Percentiles rank a stretch among this genome's conserved stretches.
These are phyloP conservation scores for Monoplex corrugatus DNA, from an alignment of 2,888 invertebrate genomes.

Conservation along the genomic window DNA sequence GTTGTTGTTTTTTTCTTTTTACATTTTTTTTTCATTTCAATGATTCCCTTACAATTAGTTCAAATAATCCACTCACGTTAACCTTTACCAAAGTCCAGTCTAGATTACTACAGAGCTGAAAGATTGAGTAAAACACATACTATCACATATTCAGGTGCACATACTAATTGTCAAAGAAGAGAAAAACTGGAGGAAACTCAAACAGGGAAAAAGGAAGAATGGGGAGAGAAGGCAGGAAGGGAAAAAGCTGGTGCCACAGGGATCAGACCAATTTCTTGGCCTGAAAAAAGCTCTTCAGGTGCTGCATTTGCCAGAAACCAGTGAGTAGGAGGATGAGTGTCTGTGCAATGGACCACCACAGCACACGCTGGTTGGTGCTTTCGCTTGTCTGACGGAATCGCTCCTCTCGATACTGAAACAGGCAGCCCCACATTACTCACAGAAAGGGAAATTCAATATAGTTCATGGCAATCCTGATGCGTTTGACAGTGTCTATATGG, in stretches of 20 bases:
- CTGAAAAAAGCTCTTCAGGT: slow-evolving; percentile 99
- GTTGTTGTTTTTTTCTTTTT: too few species aligned
- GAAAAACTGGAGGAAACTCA: too few species aligned
- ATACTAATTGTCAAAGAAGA: slow-evolving; percentile 18
- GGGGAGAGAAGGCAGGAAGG: neutral
- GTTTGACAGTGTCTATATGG: too few species aligned
- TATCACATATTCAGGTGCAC: neutral
- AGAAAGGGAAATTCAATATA: too few species aligned
- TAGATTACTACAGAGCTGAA: too few species aligned
- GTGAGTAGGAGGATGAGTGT: slow-evolving; percentile 93
- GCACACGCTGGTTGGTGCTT: slow-evolving; percentile 91
- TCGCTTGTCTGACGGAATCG: slow-evolving; percentile 98
- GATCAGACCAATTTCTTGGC: slow-evolving; percentile 92
- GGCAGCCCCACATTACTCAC: too few species aligned
- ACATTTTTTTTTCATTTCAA: too few species aligned
- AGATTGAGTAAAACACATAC: neutral
- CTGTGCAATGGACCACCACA: slow-evolving; percentile 97
- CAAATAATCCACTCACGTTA: too few species aligned
- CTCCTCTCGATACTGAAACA: slow-evolving; percentile 94
- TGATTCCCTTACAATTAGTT: too few species aligned
- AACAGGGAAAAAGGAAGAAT: neutral
- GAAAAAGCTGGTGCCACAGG: neutral
- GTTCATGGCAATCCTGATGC: too few species aligned
- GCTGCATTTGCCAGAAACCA: slow-evolving; percentile 99
- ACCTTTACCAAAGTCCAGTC: too few species aligned